phyloP scores from a whole-genome alignment of 2,113 vertebrate genomes.

The Chamaetylas fuelleborni region DNA sequence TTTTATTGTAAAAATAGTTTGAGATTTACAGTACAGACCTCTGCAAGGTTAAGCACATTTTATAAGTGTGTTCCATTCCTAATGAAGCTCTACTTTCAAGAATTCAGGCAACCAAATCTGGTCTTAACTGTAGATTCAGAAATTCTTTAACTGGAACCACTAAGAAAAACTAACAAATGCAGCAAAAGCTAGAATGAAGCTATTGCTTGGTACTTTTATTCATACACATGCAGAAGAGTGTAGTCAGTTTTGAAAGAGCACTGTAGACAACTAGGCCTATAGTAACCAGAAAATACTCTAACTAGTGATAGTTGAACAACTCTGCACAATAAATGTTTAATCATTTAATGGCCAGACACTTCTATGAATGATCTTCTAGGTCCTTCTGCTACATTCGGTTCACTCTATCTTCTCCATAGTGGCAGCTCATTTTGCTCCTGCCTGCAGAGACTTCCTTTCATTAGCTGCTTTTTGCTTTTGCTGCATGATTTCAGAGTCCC shows the following conservation, averaged over 20 bases:
- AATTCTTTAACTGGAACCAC: not conserved
- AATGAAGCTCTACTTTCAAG: not conserved
- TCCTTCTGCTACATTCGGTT: not conserved
- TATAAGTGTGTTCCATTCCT: not conserved
- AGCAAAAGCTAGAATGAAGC: slow-evolving; percentile 30
- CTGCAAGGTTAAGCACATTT: not conserved
- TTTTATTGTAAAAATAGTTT: slow-evolving; percentile 70
- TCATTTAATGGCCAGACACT: not conserved
- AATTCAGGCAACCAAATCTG: not conserved
- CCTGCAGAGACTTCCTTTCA: slow-evolving; percentile 75
- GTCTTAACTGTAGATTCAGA: slow-evolving; percentile 7
- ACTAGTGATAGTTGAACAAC: slow-evolving; percentile 47
- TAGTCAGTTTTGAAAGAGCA: slow-evolving; percentile 36
- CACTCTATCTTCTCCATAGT: not conserved
- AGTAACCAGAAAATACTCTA: slow-evolving; percentile 26
- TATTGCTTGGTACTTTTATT: not conserved
- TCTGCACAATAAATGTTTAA: slow-evolving; percentile 24
- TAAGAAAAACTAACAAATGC: slow-evolving; percentile 3
- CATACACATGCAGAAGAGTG: slow-evolving; percentile 38
- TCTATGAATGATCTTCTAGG: slow-evolving; percentile 21
- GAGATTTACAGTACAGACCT: slow-evolving; percentile 12
- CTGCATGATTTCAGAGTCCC: slow-evolving; percentile 81
- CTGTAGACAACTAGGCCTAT: slow-evolving; percentile 30
- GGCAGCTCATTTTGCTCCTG: slow-evolving; percentile 64
- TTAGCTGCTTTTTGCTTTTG: slow-evolving; percentile 78